These are phyloP conservation scores for Mamestra configurata DNA, from an alignment of 1,140 invertebrate genomes.

Conservation along the genomic window DNA sequence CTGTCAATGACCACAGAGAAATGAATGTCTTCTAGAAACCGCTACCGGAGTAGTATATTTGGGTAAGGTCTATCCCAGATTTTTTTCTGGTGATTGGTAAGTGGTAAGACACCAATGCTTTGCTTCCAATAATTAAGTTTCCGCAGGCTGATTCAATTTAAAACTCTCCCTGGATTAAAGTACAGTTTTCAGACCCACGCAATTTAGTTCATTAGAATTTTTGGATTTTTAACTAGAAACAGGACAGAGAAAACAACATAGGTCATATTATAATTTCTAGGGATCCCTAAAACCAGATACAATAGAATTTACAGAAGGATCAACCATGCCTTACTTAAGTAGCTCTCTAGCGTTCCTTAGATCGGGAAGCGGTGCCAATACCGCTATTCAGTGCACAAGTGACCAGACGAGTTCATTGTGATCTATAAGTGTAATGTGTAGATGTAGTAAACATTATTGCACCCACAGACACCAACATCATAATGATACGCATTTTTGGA, in stretches of 20 bases:
- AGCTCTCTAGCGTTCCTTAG: neutral
- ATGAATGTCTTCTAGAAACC: neutral
- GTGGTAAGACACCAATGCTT: neutral
- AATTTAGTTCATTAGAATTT: no score
- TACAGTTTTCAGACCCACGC: no score
- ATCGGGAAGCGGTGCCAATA: neutral
- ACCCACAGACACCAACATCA: no score
- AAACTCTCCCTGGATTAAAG: no score
- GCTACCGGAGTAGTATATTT: neutral
- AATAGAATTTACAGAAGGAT: neutral
- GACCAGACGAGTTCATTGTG: neutral
- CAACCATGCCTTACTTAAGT: neutral
- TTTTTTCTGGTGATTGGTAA: no score
- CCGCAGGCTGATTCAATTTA: no score
- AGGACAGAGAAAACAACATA: no score
- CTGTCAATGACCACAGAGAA: conserved; percentile 13
- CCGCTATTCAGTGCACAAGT: neutral
- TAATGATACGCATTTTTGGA: no score
- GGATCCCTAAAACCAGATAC: no score
- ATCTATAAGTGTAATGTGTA: neutral
- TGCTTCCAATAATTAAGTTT: no score
- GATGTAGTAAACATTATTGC: neutral
- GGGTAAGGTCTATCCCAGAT: neutral
- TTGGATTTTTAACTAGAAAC: no score
- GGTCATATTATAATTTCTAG: no score